Evolutionary conservation across 1,140 invertebrate genomes (phyloP), one percentile per base, ranked within the genome.

Genomic region (Ostrea denselamellosa): DNA sequence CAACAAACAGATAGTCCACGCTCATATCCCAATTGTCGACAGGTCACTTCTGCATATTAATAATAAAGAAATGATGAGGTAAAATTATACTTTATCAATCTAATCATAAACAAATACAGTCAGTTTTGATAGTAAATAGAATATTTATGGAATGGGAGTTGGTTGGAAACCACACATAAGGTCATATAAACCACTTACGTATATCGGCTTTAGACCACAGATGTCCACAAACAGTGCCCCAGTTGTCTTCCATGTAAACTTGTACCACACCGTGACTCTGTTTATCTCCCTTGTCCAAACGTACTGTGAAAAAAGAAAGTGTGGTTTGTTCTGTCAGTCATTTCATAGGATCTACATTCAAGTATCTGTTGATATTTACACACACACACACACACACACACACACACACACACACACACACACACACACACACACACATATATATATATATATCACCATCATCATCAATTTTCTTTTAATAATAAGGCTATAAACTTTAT

Each of bases 151-250:
- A 81, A 12, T 81, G 25, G 17, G 3, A 1, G 58, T 65, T 22
- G 17, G 34, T 44, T 44, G 34, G 5, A 44, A 44, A 44, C 34
- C 34, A 44, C 34, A 44, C 34, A 2, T 34, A 17, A 28, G 25
- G 3, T 8, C 22, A 12, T 34, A 17, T 25, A 17, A 19, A 83
- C 0, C 53, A 51, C 89, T 84, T 88, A 91, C 90, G 77, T 22
- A 88, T 86, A 44, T 91, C 88, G 44, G 58, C 54, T 17, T 85
- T 44, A 14, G 85, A 85, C 90, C 90, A 92, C 19, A 85, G 82
- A 68, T 89, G 86, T 52, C 89, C 85, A 86, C 91, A 92, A 1
- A 92, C 88, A 52, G 86, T 88, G 5, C 91, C 91, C 91, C 91
- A 92, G 56, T 89, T 89, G 3, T 89, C 86, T 8, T 89, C 88